Conservation (phyloP, 2,113 vertebrate species). For the Ceuthmochares aereus region DNA sequence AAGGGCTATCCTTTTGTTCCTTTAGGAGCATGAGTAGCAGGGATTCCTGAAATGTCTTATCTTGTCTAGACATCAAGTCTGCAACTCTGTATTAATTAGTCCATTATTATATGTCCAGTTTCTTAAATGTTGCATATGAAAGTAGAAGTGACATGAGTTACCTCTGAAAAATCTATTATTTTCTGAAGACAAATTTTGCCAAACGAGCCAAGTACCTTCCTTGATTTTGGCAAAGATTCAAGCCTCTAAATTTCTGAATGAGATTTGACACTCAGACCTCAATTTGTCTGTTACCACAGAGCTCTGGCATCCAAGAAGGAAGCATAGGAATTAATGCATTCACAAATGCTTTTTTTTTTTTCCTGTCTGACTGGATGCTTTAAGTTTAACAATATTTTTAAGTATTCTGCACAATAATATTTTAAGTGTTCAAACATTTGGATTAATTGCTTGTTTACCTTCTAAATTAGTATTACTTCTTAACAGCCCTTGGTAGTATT, state of each 20-base stretch:
- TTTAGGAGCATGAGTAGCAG: conserved; percentile 40
- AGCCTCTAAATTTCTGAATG: not conserved
- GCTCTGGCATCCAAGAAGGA: not conserved
- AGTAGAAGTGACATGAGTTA: conserved; percentile 39
- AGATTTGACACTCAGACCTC: not conserved
- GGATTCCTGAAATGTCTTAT: conserved; percentile 73
- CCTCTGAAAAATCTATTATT: conserved; percentile 33
- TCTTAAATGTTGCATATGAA: conserved; percentile 30
- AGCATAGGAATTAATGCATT: not conserved
- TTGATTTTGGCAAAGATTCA: conserved; percentile 40
- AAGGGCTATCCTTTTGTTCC: conserved; percentile 61
- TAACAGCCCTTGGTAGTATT: not conserved
- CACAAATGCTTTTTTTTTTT: not conserved
- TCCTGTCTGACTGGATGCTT: not conserved
- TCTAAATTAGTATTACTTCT: not conserved
- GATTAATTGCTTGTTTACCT: not conserved
- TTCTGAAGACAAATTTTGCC: conserved; percentile 19
- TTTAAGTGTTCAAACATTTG: not conserved
- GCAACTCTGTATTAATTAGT: conserved; percentile 52
- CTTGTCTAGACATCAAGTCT: conserved; percentile 87
- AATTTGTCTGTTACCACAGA: not conserved
- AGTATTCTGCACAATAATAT: not conserved
- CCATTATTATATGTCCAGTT: conserved; percentile 58
- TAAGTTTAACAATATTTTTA: not conserved
- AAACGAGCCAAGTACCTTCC: not conserved